Evolutionary conservation across 2,113 vertebrate species (phyloP), one percentile per base, ranked within the genome.

Genomic region (Mus pahari): DNA sequence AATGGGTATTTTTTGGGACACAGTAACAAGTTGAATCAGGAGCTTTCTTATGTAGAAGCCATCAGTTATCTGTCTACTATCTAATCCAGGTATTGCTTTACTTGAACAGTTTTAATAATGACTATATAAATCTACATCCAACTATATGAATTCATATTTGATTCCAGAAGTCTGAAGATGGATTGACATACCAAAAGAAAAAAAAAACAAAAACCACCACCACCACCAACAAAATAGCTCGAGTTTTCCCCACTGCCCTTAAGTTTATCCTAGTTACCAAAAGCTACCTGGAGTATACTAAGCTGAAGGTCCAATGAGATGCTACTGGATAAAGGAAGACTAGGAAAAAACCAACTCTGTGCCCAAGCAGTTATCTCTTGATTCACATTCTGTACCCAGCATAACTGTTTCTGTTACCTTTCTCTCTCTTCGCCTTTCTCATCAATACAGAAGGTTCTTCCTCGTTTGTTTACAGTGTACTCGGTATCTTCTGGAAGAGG

Each of bases 191-290:
- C 50, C 17, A n/a, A n/a, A n/a, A n/a, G n/a, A n/a, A n/a, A n/a
- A n/a, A n/a, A n/a, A n/a, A n/a, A n/a, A n/a, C n/a, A n/a, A n/a
- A n/a, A n/a, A n/a, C n/a, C n/a, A n/a, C n/a, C n/a, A n/a, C n/a
- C n/a, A n/a, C n/a, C n/a, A n/a, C n/a, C n/a, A n/a, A 8, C 3
- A 79, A 74, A 95, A 62, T 13, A 87, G 8, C 3, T 58, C 2
- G 3, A 75, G 42, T 89, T 71, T 28, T 58, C 48, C 33, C 20
- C 70, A 64, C 4, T 42, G 14, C 8, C 36, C 48, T 74, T 20
- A 42, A 42, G 62, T 86, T 73, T 75, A 39, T 64, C 16, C 36
- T 78, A 91, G n/a, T 93, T 93, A 93, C 58, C 4, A n/a, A 87
- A 53, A 12, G 11, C 8, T 73, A 60, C 24, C 16, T 55, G 1